These are phyloP conservation scores for Hoplostethus mediterraneus DNA, from an alignment of 2,797 vertebrate species.

Conservation along the genomic window DNA sequence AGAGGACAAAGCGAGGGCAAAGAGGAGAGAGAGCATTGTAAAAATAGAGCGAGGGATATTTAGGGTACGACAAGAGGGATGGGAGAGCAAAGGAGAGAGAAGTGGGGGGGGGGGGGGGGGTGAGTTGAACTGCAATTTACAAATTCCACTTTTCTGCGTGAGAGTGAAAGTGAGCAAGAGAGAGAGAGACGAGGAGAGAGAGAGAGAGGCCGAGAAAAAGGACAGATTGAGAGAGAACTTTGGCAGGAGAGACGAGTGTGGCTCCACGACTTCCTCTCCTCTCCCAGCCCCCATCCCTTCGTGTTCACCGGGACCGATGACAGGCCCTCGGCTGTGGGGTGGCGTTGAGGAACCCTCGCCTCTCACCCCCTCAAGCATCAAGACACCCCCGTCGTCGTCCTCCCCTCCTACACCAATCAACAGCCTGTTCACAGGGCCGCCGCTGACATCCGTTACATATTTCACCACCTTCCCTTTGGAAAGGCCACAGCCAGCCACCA, in stretches of 20 bases:
- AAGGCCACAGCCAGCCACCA: conserved; percentile 10
- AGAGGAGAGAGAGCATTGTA: conserved; percentile 46
- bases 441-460: conserved; percentile 54
- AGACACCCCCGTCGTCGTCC: conserved; percentile 32
- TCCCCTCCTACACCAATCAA: conserved; percentile 37
- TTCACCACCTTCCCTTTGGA: conserved; percentile 15
- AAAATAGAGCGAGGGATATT: conserved; percentile 67
- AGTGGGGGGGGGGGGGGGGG: conserved; percentile 19
- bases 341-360: conserved; percentile 19
- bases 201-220: not conserved
- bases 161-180: not conserved
- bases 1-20: conserved; percentile 62
- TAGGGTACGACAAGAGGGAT: conserved; percentile 60
- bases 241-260: not conserved
- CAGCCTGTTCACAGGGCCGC: conserved; percentile 31
- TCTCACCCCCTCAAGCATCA: conserved; percentile 24
- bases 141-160: conserved; percentile 30
- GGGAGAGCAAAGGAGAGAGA: conserved; percentile 42
- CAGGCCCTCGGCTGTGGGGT: conserved; percentile 14
- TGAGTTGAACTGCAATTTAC: conserved; percentile 39
- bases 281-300: conserved; percentile 7
- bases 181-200: not conserved
- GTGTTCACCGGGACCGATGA: conserved; percentile 24
- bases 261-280: conserved; percentile 21
- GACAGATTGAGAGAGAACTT: conserved; percentile 12